phyloP scores from a whole-genome alignment of 2,797 vertebrate genomes.

The Catharus ustulatus region DNA sequence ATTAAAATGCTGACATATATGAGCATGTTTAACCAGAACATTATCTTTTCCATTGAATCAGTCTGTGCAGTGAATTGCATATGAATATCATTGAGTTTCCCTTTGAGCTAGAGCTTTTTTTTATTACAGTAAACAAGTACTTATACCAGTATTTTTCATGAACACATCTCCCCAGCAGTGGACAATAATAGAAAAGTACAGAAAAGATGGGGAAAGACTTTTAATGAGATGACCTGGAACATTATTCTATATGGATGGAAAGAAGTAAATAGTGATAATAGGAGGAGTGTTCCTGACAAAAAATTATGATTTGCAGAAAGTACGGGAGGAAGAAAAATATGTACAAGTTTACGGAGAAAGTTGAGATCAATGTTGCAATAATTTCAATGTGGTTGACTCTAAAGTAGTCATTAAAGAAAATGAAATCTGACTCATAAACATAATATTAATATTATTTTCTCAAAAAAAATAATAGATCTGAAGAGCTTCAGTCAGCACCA shows the following conservation, averaged over 20 bases:
- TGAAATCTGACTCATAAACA: neutral
- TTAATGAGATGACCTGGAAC: neutral
- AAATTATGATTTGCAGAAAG: neutral
- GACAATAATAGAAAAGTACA: neutral
- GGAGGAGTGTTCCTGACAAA: neutral
- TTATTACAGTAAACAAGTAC: neutral
- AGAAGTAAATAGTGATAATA: neutral
- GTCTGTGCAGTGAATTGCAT: neutral
- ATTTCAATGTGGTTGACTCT: neutral
- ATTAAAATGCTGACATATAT: neutral
- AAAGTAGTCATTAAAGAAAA: neutral
- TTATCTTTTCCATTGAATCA: neutral
- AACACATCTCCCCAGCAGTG: neutral
- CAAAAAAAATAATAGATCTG: neutral
- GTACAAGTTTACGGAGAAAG: neutral
- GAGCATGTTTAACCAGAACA: neutral
- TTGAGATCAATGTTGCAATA: neutral
- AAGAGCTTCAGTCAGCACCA: neutral
- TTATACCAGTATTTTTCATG: neutral
- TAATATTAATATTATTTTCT: conserved; percentile 4
- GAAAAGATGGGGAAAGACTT: neutral
- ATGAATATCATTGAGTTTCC: neutral
- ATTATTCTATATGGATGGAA: neutral
- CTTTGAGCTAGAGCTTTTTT: neutral
- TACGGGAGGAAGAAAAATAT: neutral